Evolutionary conservation across 2,113 vertebrate species (phyloP), one percentile per base, ranked within the genome.

Genomic region (Xyrauchen texanus): DNA sequence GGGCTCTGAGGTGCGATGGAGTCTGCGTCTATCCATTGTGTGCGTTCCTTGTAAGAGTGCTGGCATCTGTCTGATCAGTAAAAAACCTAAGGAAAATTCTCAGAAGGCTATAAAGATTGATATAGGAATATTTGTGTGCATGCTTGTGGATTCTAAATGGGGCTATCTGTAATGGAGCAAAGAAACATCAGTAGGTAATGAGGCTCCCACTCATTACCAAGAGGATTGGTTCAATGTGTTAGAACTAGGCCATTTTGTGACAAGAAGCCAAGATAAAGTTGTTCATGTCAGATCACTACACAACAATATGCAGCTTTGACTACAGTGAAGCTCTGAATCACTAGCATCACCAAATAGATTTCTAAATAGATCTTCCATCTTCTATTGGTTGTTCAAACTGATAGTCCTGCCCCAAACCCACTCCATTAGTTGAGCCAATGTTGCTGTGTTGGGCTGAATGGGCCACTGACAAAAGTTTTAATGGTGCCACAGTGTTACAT

Each of bases 281-380:
- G 68, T 70, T 77, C 52, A 77, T 52, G 52, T 81, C 16, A 42
- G 51, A 55, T 71, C 16, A 52, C 46, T 76, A 51, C 58, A 11
- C 11, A 67, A 66, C 21, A 34, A 34, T 34, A 34, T 21, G 49
- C 46, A 78, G 6, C 6, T 0, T 58, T 64, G 47, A 71, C 57
- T 79, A 0, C 16, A 0, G 7, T 34, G 49, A 6, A 44, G 51
- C 71, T 60, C 58, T 1, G 0, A 62, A 74, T 34, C 21, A 34
- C 21, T 34, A 34, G 21, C 21, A 34, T 34, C 3, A 3, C 21
- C 21, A 34, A 34, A 34, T 34, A 34, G 21, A 34, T 34, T 34
- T 34, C 1, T 3, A 34, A 34, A 34, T 1, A 34, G 1, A 34
- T 34, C 21, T 34, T 34, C 21, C 21, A 34, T 34, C 21, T 34